phyloP scores from a whole-genome alignment of 2,797 vertebrate genomes.

The Melopsittacus undulatus region DNA sequence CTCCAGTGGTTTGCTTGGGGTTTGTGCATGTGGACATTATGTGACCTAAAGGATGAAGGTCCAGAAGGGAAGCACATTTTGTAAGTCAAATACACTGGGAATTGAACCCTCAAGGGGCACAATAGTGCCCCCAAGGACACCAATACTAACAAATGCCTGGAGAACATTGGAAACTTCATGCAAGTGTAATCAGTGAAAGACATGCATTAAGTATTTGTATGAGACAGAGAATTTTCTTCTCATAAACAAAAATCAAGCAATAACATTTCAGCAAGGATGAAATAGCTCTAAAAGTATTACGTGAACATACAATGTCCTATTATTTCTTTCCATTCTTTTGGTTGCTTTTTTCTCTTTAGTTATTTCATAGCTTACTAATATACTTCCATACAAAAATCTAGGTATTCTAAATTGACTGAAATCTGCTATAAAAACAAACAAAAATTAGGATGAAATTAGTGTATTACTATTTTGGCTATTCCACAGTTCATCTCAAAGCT shows the following conservation, averaged over 20 bases:
- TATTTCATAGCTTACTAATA: neutral
- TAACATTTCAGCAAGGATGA: neutral
- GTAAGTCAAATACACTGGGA: neutral
- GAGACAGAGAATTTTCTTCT: neutral
- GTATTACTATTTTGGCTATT: neutral
- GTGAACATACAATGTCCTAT: neutral
- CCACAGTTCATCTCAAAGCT: neutral
- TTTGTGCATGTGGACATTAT: neutral
- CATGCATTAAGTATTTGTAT: neutral
- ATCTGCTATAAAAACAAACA: neutral
- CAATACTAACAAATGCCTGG: neutral
- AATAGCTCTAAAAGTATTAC: neutral
- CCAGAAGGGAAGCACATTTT: neutral
- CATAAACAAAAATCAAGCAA: neutral
- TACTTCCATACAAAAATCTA: neutral
- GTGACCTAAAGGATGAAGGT: neutral
- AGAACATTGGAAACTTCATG: neutral
- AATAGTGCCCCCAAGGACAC: neutral
- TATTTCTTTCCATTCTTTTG: neutral
- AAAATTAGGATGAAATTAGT: neutral
- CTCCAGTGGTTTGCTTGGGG: neutral
- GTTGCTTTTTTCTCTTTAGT: neutral
- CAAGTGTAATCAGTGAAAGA: rapidly evolving
- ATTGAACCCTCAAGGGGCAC: neutral
- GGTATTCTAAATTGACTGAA: neutral